Percentiles rank a stretch among this genome's conserved stretches.
phyloP scores from a whole-genome alignment of 2,888 invertebrate species.

The Serripes groenlandicus region DNA sequence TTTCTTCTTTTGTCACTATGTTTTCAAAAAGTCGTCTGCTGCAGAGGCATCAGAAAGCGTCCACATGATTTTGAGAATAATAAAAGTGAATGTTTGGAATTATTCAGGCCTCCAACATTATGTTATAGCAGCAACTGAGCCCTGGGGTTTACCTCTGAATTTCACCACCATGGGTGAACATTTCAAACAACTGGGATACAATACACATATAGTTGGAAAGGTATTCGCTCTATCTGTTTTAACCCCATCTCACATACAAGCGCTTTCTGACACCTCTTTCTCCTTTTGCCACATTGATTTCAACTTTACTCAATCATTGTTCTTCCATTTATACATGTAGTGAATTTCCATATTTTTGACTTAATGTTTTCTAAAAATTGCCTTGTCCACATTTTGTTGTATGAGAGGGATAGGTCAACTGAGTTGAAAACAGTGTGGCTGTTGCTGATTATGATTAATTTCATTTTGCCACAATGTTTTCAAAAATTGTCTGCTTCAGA shows the following conservation, averaged over 20 bases:
- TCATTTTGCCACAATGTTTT: not conserved
- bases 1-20: too few species aligned
- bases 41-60: too few species aligned
- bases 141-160: slow-evolving; percentile 92
- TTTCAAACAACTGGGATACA: slow-evolving; percentile 92
- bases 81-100: too few species aligned
- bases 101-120: slow-evolving; percentile 90
- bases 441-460: not conserved
- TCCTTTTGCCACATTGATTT: not conserved
- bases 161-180: slow-evolving; percentile 94
- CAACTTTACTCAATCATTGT: not conserved
- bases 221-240: slow-evolving; percentile 71
- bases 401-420: too few species aligned
- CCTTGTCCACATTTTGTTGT: too few species aligned
- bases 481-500: not conserved
- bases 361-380: not conserved
- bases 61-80: too few species aligned
- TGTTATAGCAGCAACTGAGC: slow-evolving; percentile 92
- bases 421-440: not conserved
- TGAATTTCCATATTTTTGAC: not conserved
- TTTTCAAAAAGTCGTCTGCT: too few species aligned
- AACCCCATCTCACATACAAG: not conserved
- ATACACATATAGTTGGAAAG: slow-evolving; percentile 93
- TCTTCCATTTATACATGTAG: not conserved
- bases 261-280: not conserved